Base-by-base conservation (phyloP, 2,113 vertebrate species). In the Brevimyrus niger region DNA sequence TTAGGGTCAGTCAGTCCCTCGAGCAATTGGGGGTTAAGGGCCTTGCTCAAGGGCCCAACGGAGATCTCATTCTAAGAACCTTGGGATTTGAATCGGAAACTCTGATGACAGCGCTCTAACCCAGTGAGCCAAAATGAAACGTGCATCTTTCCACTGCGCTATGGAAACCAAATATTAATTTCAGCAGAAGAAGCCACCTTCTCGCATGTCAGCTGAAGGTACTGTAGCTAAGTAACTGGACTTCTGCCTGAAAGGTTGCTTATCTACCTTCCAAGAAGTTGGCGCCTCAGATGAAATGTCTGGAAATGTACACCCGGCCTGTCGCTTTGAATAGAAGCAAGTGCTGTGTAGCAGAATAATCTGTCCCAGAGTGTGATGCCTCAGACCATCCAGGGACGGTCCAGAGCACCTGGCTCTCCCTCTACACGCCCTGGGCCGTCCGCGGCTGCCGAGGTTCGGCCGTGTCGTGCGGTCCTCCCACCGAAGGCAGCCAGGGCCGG, bases 331-430 rank as follows among this genome's bases (percentile, higher is more conserved):
- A 85, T 44, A 89, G 53, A 31, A 55, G n/a, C 50, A 21, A 50
- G 50, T 55, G 50, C 69, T 23, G 19, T 31, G 38, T n/a, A n/a
- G 44, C 15, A 87, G 7, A 55, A 42, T 27, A 35, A 50, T 2
- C 55, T 15, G 31, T 42, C 38, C 58, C 82, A 44, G 10, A 31
- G 47, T 65, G 13, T 85, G 89, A 19, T 48, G 89, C 2, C 23
- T 15, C 38, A 46, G 47, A 82, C 4, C 8, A 17, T 46, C 27
- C 21, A n/a, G 27, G 38, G 4, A 44, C 13, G 47, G 21, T 51
- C 55, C 61, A 27, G 47, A 55, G 85, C 89, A 90, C 86, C 89
- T 90, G 89, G 86, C 73, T 42, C 23, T 38, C 51, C 0, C 47
- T 58, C 17, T 10, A 86, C 42, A 61, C 48, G 38, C 86, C 69